Base-by-base conservation (phyloP, 2,797 vertebrate species). In the Molossus alvarezi region DNA sequence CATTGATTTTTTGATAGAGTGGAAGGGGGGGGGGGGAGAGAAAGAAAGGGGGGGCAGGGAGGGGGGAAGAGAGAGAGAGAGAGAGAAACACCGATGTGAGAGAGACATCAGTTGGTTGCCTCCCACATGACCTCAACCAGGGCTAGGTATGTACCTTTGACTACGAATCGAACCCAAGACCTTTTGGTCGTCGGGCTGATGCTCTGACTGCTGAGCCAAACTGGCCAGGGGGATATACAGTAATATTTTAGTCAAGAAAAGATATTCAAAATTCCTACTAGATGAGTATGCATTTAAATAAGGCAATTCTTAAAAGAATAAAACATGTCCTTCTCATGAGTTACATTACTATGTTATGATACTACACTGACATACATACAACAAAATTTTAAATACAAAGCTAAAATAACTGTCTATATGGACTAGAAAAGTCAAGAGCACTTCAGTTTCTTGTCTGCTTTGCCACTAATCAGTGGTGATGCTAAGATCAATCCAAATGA, bases 291-390 rank as follows among this genome's bases (percentile, higher is more conserved):
- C 21, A 65, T 33, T 88, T 64, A 88, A 92, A 41, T 72, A 91
- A 91, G 21, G 75, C 12, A 95, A 64, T 80, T 95, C n/a, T 92
- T 86, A 58, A 81, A 92, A 92, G 9, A 93, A 79, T 87, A 72
- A 93, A 90, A 84, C 77, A 62, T 20, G 33, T 37, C 4, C 60
- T 93, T 82, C 45, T 88, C 33, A 1, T 11, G n/a, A 92, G 17
- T n/a, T 89, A 76, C 2, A 89, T 51, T 82, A 67, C 48, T 80
- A 25, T n/a, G 53, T 62, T 82, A 93, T 77, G 76, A 76, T 65
- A 95, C 8, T 76, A 41, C 4, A 3, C 37, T 77, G 41, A 92
- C 27, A 83, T 25, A 75, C 0, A 71, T 18, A 73, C 45, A 48
- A 87, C 1, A 84, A 80, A 87, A 79, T 64, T 88, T 92, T 90